Percentiles rank a stretch among this genome's conserved stretches.
phyloP scores from a whole-genome alignment of 2,797 vertebrate species.

The Helicolenus hilgendorfi region DNA sequence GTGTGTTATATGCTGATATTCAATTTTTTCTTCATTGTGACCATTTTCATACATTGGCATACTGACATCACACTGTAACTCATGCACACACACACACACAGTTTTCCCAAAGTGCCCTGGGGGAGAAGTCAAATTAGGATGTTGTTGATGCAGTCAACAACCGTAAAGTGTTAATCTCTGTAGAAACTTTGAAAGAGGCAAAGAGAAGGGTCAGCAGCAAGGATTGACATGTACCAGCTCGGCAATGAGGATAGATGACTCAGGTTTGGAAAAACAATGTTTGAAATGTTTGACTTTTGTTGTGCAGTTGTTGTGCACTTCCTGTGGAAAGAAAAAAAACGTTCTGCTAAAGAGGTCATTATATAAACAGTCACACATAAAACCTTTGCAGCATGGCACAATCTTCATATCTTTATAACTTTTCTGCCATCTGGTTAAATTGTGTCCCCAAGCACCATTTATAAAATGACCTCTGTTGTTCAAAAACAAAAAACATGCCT shows the following conservation, averaged over 20 bases:
- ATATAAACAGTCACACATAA: neutral
- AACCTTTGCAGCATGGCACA: neutral
- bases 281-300: neutral
- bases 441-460: neutral
- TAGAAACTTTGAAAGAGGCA: neutral
- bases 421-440: neutral
- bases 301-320: neutral
- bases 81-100: neutral
- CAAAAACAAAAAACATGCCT: neutral
- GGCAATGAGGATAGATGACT: neutral
- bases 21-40: neutral
- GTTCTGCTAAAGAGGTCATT: neutral
- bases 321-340: neutral
- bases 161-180: neutral
- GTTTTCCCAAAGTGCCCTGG: neutral
- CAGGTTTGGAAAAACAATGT: neutral
- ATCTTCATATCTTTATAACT: neutral
- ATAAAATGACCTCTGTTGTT: neutral
- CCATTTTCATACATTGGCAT: neutral
- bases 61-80: neutral
- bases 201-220: neutral
- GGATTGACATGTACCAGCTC: neutral
- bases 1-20: neutral
- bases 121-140: neutral
- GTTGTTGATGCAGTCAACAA: neutral